phyloP scores from a whole-genome alignment of 2,113 vertebrate species.

The Megalops atlanticus region DNA sequence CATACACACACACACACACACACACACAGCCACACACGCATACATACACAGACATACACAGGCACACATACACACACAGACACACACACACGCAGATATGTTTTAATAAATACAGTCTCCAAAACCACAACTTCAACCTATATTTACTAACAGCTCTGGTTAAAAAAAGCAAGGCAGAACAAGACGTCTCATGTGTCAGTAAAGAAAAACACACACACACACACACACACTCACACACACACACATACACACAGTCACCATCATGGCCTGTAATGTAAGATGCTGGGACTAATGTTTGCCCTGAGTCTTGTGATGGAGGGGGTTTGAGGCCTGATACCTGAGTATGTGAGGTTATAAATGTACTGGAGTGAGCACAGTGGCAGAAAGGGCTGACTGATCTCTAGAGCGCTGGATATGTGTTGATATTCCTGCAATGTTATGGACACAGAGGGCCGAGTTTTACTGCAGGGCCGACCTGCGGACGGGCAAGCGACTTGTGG shows the following conservation, averaged over 20 bases:
- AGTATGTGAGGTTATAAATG: slow-evolving; percentile 29
- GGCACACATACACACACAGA: neutral
- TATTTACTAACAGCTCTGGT: neutral
- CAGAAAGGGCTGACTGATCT: slow-evolving; percentile 35
- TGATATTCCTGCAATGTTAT: slow-evolving; percentile 20
- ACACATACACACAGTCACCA: neutral
- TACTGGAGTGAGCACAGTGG: neutral
- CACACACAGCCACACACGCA: too few species aligned
- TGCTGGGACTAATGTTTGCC: neutral
- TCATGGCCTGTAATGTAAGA: neutral
- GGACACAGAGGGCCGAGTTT: slow-evolving; percentile 31
- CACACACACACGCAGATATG: neutral
- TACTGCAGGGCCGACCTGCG: slow-evolving; percentile 28
- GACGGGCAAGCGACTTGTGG: slow-evolving; percentile 30
- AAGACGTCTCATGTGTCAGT: neutral
- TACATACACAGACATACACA: neutral
- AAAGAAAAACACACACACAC: neutral
- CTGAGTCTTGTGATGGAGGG: slow-evolving; percentile 22
- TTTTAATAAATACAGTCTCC: neutral
- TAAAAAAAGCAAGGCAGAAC: neutral
- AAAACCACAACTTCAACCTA: neutral
- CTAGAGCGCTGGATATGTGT: slow-evolving; percentile 35
- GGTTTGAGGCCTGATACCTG: slow-evolving; percentile 30
- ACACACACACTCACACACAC: neutral
- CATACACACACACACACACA: neutral